Evolutionary conservation across 2,888 invertebrate genomes (phyloP).

Genomic region (Apamea crenata): DNA sequence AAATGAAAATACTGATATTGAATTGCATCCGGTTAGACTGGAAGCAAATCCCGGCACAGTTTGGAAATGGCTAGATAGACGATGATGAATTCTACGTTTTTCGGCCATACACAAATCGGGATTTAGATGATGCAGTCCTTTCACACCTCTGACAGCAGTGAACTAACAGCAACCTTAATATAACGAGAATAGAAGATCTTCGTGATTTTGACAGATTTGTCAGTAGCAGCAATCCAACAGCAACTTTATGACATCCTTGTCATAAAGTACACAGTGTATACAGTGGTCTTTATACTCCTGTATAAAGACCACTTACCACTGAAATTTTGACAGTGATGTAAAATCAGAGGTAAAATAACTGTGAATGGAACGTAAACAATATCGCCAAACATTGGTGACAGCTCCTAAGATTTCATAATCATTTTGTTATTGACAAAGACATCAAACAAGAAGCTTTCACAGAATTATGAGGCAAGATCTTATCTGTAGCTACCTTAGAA

Average conservation of each 20-base stretch:
- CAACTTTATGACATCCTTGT: neutral
- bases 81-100: neutral
- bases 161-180: neutral
- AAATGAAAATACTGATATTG: too few species aligned
- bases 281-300: too few species aligned
- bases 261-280: too few species aligned
- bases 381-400: neutral
- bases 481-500: constrained; percentile 24
- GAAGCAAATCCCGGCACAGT: too few species aligned
- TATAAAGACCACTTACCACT: neutral
- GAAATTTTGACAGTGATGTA: neutral
- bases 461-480: constrained; percentile 3
- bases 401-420: neutral
- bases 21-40: neutral
- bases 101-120: neutral
- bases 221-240: neutral
- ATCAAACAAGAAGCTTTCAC: neutral
- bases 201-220: neutral
- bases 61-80: neutral
- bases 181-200: neutral
- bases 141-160: neutral
- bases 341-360: neutral
- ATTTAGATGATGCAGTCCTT: neutral
- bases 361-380: neutral
- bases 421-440: neutral